Base-by-base conservation (phyloP, 1,140 invertebrate species). In the Dreissena rostriformis region DNA sequence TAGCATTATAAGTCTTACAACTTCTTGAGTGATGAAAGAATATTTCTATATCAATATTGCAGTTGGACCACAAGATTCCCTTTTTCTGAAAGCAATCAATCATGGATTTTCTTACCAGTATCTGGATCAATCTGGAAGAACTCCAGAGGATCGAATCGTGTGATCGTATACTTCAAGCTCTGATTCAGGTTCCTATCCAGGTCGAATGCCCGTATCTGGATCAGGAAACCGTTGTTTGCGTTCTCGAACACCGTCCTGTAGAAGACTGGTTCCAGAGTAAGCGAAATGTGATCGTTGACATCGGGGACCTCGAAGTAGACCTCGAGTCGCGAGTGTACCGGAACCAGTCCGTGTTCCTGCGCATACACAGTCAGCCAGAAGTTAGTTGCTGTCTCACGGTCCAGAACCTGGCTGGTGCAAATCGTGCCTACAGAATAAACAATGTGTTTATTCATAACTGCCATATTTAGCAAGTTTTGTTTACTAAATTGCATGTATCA, bases 361-460 rank as follows among this genome's bases (percentile, higher is more conserved):
- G 98, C 98, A 91, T 96, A 97, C 57, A 99, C 95, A 0, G 97
- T 98, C 53, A 99, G 94, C 98, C 98, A 99, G 93, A 98, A 99
- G 91, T 96, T 96, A 22, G 95, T 94, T 87, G 96, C 96, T 0
- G 96, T 96, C 94, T 99, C 98, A 22, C 97, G 95, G 93, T 99
- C 98, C 86, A 99, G 94, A 24, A 97, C 95, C 0, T 95, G 96
- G 86, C 95, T 94, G 0, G 98, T 99, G 66, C 95, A 95, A 76
- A 99, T 97, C 63, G 96, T 95, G 85, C 98, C 98, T 98, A 94
- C 17, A 96, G 96, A 76, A 92, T 90, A 78, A 52, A 68, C 51
- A 51, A 81, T 39, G 8, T 39, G 8, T 39, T 39, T 39, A 39
- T 39, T 39, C 39, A 39, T 39, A n/a, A n/a, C n/a, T n/a, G n/a